These are phyloP conservation scores for Enoplolaimus lenunculus DNA, from an alignment of 2,888 invertebrate genomes.

Conservation along the genomic window DNA sequence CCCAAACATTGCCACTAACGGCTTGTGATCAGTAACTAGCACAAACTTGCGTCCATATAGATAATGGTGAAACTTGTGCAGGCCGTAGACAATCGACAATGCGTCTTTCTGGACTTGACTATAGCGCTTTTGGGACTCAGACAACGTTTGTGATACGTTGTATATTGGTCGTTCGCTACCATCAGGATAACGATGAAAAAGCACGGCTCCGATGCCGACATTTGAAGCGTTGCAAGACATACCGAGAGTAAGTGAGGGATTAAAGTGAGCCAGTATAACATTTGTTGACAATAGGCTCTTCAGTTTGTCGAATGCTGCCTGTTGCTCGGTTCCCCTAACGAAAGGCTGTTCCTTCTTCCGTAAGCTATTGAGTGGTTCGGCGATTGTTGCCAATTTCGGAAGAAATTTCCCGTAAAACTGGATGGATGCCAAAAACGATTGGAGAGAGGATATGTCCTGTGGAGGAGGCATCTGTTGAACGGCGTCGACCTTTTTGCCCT, in stretches of 20 bases:
- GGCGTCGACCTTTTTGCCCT: slow-evolving; percentile 14
- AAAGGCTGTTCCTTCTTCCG: too few species aligned
- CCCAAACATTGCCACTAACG: slow-evolving; percentile 21
- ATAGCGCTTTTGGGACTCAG: too few species aligned
- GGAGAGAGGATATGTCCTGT: slow-evolving; percentile 9
- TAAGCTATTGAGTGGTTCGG: too few species aligned
- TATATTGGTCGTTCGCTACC: too few species aligned
- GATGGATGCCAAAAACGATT: slow-evolving; percentile 17
- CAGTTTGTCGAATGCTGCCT: slow-evolving; percentile 16
- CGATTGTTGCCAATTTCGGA: too few species aligned
- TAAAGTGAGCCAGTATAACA: slow-evolving; percentile 4
- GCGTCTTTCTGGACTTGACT: too few species aligned
- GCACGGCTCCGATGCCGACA: too few species aligned
- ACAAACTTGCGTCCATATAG: slow-evolving; percentile 21
- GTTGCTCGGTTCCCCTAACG: slow-evolving; percentile 16
- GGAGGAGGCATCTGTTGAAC: slow-evolving; percentile 16
- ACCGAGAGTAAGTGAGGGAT: too few species aligned
- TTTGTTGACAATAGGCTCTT: slow-evolving; percentile 16
- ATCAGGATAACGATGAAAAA: too few species aligned
- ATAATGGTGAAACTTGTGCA: background rate
- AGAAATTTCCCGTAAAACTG: slow-evolving; percentile 19
- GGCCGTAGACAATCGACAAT: too few species aligned
- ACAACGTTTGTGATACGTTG: too few species aligned
- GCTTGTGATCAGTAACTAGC: slow-evolving; percentile 23
- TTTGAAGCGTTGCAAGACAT: too few species aligned